A percentile compares a stretch with the other conserved stretches of the same genome.
Conservation (phyloP, 1,140 invertebrate species). For the Bombyx mandarina region DNA sequence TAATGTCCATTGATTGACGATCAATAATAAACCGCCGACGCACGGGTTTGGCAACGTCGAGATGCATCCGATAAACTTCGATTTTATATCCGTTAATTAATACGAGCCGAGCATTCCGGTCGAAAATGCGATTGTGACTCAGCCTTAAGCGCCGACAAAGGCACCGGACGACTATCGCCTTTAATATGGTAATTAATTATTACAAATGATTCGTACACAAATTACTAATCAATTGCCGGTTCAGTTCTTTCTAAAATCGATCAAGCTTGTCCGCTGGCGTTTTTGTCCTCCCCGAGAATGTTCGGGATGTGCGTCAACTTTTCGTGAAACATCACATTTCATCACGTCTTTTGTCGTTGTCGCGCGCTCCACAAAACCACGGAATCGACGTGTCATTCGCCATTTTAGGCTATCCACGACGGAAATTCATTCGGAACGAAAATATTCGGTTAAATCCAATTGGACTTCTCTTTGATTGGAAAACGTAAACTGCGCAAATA, state of each 20-base stretch:
- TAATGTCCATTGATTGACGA: slow-evolving; percentile 31
- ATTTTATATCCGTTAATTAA: slow-evolving; percentile 70
- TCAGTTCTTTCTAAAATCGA: slow-evolving; percentile 22
- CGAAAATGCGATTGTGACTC: slow-evolving; percentile 58
- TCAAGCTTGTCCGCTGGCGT: slow-evolving; percentile 12
- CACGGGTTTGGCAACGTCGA: slow-evolving; percentile 61
- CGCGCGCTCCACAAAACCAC: slow-evolving; percentile 24
- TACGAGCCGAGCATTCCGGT: slow-evolving; percentile 57
- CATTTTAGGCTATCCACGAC: slow-evolving; percentile 38
- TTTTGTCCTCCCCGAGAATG: slow-evolving; percentile 10
- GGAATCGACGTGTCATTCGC: slow-evolving; percentile 34
- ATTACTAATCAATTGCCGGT: slow-evolving; percentile 42
- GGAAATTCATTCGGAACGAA: slow-evolving; percentile 41
- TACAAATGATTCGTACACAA: slow-evolving; percentile 49
- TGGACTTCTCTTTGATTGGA: not conserved
- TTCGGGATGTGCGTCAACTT: slow-evolving; percentile 19
- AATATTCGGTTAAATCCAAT: slow-evolving; percentile 40
- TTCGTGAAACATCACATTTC: slow-evolving; percentile 27
- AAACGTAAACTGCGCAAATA: not conserved
- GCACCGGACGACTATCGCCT: slow-evolving; percentile 44
- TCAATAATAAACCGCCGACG: slow-evolving; percentile 46
- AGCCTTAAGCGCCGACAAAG: slow-evolving; percentile 48
- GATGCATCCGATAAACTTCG: slow-evolving; percentile 62
- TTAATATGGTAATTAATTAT: slow-evolving; percentile 68
- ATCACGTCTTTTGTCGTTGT: slow-evolving; percentile 23